Evolutionary conservation across 2,888 invertebrate species (phyloP).

Genomic region (Cheilosia soror): DNA sequence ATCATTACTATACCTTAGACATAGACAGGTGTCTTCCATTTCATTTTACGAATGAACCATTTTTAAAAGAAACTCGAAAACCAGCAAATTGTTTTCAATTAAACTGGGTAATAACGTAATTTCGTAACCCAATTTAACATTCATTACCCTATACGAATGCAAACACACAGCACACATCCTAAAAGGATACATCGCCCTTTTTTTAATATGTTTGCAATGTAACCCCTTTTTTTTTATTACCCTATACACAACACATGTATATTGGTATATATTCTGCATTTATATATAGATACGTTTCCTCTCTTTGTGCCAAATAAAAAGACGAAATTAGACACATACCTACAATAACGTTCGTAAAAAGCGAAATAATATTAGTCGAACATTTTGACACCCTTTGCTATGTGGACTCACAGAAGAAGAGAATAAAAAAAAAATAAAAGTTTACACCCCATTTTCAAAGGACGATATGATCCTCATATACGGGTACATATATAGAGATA

Average conservation of each 20-base stretch:
- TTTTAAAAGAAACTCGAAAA: not conserved
- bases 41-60: not conserved
- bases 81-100: conserved; percentile 64
- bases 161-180: conserved; percentile 3
- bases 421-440: conserved; percentile 42
- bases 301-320: conserved; percentile 33
- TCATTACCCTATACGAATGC: conserved; percentile 56
- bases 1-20: too few species aligned
- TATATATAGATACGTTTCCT: conserved; percentile 34
- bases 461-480: conserved; percentile 34
- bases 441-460: conserved; percentile 62
- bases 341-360: conserved; percentile 52
- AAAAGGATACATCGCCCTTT: conserved; percentile 22
- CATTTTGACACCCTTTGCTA: conserved; percentile 56
- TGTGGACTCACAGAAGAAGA: conserved; percentile 30
- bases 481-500: not conserved
- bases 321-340: conserved; percentile 65
- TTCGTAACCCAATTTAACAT: conserved; percentile 58
- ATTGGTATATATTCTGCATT: conserved; percentile 2
- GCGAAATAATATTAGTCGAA: conserved; percentile 60
- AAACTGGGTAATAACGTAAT: conserved; percentile 68
- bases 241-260: conserved; percentile 5
- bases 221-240: conserved; percentile 56
- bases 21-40: not conserved
- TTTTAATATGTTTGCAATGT: conserved; percentile 34